These are phyloP conservation scores for Xiphydria camelus DNA, from an alignment of 2,888 invertebrate species.

Conservation along the genomic window DNA sequence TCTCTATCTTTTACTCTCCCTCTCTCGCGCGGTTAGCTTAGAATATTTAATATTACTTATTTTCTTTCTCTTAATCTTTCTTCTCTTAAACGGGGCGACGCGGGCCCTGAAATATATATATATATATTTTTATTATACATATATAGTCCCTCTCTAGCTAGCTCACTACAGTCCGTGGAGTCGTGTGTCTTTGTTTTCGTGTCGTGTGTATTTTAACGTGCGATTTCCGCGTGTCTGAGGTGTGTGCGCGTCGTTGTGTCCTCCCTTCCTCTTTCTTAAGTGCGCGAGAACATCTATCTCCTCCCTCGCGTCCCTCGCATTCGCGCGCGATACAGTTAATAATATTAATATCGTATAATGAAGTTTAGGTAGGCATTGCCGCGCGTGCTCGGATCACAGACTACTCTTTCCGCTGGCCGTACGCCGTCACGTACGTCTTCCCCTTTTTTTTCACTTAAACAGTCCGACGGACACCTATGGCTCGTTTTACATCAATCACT, in stretches of 20 bases:
- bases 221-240: too few relatives aligned
- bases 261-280: too few relatives aligned
- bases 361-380: conserved; percentile 58
- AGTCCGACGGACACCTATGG: conserved; percentile 57
- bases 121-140: conserved; percentile 30
- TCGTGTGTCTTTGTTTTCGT: conserved; percentile 21
- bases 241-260: too few relatives aligned
- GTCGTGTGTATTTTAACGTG: neutral
- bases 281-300: too few relatives aligned
- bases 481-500: conserved; percentile 36
- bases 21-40: conserved; percentile 19
- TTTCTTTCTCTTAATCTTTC: neutral
- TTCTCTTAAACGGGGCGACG: conserved; percentile 6
- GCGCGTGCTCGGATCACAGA: conserved; percentile 57
- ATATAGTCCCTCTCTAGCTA: conserved; percentile 50
- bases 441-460: too few relatives aligned
- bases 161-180: conserved; percentile 49
- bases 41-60: too few relatives aligned
- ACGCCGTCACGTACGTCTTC: conserved; percentile 43
- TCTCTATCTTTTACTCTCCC: conserved; percentile 34
- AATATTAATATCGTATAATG: conserved; percentile 52
- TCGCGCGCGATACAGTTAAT: too few relatives aligned
- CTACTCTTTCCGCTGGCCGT: conserved; percentile 56
- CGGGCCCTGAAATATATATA: conserved; percentile 5
- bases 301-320: too few relatives aligned